Conservation (phyloP, 2,113 vertebrate species). For the Elanus axillaris region DNA sequence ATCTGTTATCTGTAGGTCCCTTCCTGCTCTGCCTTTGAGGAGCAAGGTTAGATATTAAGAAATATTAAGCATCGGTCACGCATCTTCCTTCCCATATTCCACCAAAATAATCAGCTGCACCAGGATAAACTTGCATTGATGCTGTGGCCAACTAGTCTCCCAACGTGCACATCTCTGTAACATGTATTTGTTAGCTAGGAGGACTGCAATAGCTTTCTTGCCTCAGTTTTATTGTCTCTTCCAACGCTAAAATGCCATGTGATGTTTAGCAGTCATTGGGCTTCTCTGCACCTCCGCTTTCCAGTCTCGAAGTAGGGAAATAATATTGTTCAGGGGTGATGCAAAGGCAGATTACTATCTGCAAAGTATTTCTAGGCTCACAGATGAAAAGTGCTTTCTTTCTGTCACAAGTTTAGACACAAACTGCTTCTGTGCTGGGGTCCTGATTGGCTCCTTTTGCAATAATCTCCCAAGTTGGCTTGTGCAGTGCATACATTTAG, state of each 20-base stretch:
- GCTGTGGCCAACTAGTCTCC: background rate
- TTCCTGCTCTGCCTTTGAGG: background rate
- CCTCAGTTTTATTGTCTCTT: background rate
- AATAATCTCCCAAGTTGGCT: background rate
- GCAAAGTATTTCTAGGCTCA: background rate
- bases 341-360: background rate
- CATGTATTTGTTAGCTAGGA: background rate
- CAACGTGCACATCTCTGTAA: rapidly evolving
- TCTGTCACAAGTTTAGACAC: background rate
- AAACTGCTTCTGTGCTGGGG: background rate
- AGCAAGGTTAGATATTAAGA: background rate
- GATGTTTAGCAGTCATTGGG: background rate
- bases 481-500: background rate
- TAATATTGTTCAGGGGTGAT: background rate
- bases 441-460: background rate
- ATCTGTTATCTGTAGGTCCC: background rate
- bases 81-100: background rate
- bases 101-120: background rate
- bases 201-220: background rate
- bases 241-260: background rate
- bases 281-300: background rate
- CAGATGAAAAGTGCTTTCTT: background rate
- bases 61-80: rapidly evolving
- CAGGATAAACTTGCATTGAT: background rate
- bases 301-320: background rate